These are phyloP conservation scores for Callinectes sapidus DNA, from an alignment of 2,888 invertebrate species.

Conservation along the genomic window DNA sequence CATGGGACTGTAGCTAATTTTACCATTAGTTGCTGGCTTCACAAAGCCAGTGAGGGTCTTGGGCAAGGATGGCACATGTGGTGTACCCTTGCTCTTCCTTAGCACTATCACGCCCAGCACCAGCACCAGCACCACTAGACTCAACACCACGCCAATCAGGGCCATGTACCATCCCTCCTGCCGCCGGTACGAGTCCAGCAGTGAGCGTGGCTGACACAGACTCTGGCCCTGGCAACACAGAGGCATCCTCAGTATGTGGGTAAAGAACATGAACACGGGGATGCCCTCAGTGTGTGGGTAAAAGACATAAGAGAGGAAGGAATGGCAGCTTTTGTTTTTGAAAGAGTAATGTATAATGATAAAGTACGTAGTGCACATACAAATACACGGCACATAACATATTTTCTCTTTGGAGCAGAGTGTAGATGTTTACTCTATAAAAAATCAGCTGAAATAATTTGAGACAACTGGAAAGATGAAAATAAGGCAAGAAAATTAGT, in stretches of 20 bases:
- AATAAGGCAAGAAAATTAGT: no score
- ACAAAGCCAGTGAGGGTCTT: neutral
- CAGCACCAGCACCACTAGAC: neutral
- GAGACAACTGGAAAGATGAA: no score
- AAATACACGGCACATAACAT: no score
- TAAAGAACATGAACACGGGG: neutral
- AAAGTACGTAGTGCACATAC: no score
- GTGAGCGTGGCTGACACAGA: neutral
- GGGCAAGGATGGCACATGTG: neutral
- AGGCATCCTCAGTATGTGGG: neutral
- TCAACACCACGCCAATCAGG: neutral
- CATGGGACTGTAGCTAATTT: slow-evolving; percentile 33
- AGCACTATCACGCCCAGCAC: neutral
- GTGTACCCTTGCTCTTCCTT: neutral
- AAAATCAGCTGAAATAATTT: no score
- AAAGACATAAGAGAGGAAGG: no score
- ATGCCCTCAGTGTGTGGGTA: no score
- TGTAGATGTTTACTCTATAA: no score
- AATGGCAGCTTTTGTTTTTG: no score
- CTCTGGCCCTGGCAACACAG: neutral
- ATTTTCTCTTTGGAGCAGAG: no score
- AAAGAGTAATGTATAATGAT: no score
- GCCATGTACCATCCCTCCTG: slow-evolving; percentile 1
- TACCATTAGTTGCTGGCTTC: slow-evolving; percentile 45
- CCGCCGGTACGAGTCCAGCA: neutral